Evolutionary conservation across 2,113 vertebrate species (phyloP).

Genomic region (Ginglymostoma cirratum): DNA sequence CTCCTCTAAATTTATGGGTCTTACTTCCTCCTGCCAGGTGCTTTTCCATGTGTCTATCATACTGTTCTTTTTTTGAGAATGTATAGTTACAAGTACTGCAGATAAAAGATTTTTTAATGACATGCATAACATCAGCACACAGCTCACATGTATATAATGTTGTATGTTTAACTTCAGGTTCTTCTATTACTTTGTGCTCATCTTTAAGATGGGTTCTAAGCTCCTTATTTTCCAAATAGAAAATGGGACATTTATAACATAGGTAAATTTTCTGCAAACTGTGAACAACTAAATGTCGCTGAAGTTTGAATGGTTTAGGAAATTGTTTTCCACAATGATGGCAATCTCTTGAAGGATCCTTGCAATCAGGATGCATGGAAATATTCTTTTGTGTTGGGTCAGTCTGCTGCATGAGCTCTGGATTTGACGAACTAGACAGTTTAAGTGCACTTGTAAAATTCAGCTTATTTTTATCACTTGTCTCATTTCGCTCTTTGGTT

Average conservation of each 20-base stretch:
- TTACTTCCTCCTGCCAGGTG: slow-evolving; percentile 72
- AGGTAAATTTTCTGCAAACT: slow-evolving; percentile 89
- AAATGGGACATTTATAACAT: slow-evolving; percentile 82
- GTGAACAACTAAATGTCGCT: slow-evolving; percentile 92
- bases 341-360: slow-evolving; percentile 91
- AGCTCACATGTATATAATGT: slow-evolving; percentile 90
- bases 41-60: slow-evolving; percentile 95
- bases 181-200: slow-evolving; percentile 66
- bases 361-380: slow-evolving; percentile 83
- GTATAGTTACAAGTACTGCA: slow-evolving; percentile 98
- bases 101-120: slow-evolving; percentile 92
- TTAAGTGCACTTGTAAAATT: slow-evolving; percentile 36
- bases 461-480: slow-evolving; percentile 50
- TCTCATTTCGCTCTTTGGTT: slow-evolving; percentile 48
- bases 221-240: slow-evolving; percentile 76
- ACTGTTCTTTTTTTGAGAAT: slow-evolving; percentile 95
- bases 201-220: slow-evolving; percentile 75
- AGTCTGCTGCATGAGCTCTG: slow-evolving; percentile 55
- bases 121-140: slow-evolving; percentile 89
- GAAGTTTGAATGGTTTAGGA: slow-evolving; percentile 96
- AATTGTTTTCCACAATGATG: slow-evolving; percentile 97
- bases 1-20: slow-evolving; percentile 81
- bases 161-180: slow-evolving; percentile 80
- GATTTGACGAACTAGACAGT: slow-evolving; percentile 41
- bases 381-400: slow-evolving; percentile 59